A percentile compares a stretch with the other conserved stretches of the same genome.
These are phyloP conservation scores for Tarsius wallacei DNA, from an alignment of 2,797 vertebrate species.

Conservation along the genomic window DNA sequence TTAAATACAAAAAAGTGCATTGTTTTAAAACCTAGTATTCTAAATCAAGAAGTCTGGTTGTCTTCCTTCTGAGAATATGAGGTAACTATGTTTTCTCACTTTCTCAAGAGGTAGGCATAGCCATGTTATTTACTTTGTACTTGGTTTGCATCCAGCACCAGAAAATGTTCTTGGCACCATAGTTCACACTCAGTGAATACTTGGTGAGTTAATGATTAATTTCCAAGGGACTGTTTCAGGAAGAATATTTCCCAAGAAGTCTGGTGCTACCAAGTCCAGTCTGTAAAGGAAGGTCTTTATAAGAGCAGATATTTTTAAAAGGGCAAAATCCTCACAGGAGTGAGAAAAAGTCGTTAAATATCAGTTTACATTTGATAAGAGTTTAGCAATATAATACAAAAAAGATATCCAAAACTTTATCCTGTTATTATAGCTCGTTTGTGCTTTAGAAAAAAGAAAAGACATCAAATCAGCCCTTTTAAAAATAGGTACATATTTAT, in stretches of 20 bases:
- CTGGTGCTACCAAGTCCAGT: background rate
- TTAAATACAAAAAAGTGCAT: background rate
- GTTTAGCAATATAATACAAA: too few species aligned
- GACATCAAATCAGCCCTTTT: too few species aligned
- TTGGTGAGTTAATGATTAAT: background rate
- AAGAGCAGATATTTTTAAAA: background rate
- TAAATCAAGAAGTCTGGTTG: background rate
- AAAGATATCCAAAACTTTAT: too few species aligned
- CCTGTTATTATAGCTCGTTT: too few species aligned
- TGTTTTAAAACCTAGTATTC: background rate
- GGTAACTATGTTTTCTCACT: accelerated
- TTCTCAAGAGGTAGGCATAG: background rate
- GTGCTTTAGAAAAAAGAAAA: too few species aligned
- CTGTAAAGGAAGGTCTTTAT: background rate
- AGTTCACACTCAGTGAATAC: background rate
- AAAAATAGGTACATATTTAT: background rate
- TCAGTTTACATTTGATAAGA: too few species aligned
- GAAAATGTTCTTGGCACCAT: background rate
- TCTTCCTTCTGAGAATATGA: background rate
- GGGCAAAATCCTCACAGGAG: too few species aligned
- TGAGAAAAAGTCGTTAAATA: too few species aligned
- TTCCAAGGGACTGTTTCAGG: background rate
- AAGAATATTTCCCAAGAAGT: background rate
- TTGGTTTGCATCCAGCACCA: background rate
- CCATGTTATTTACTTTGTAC: background rate